A percentile compares a stretch with the other conserved stretches of the same genome.
These are phyloP conservation scores for Ovis aries DNA, from an alignment of 2,113 vertebrate species.

Conservation along the genomic window ARS-UI_Ramb_v3.0 NC_056078.1:34440501-34441000, in stretches of 20 bases:
- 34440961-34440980: not conserved
- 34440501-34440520: not conserved
- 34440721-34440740: not conserved
- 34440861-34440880: no score
- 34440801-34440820: not conserved
- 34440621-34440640: not conserved
- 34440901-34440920: not conserved
- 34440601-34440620: not conserved
- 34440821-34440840: not conserved
- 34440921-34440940: not conserved
- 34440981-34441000: not conserved
- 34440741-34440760: fast-evolving
- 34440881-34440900: not conserved
- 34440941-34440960: not conserved
- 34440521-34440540: not conserved
- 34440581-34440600: not conserved
- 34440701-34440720: not conserved
- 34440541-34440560: not conserved
- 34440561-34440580: fast-evolving
- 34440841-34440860: not conserved
- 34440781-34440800: not conserved
- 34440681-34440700: not conserved
- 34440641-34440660: not conserved
- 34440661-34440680: not conserved
- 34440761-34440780: not conserved